Percentiles rank a stretch among this genome's conserved stretches.
phyloP scores from a whole-genome alignment of 1,140 invertebrate species.

The Aplysia californica region DNA sequence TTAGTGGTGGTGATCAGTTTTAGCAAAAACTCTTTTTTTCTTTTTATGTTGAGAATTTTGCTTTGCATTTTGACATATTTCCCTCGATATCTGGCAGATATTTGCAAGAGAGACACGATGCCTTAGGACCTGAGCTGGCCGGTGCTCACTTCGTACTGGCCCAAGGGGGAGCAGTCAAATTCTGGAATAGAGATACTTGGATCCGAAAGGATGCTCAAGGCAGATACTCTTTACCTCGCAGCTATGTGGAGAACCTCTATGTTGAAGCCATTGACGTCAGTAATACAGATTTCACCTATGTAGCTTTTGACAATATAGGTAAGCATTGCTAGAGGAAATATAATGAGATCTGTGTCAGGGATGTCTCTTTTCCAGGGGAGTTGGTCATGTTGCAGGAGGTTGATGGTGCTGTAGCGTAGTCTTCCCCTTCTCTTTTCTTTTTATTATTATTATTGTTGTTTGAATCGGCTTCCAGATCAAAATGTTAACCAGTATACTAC shows the following conservation, averaged over 20 bases:
- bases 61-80: neutral
- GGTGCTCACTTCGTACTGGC: slow-evolving; percentile 19
- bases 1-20: no score
- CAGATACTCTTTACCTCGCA: neutral
- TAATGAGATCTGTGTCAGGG: no score
- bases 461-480: no score
- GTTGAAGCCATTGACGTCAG: slow-evolving; percentile 18
- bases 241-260: neutral
- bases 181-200: slow-evolving; percentile 11
- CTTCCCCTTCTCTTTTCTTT: no score
- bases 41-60: neutral
- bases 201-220: neutral
- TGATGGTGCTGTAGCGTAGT: no score
- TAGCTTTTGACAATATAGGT: slow-evolving; percentile 20
- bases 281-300: slow-evolving; percentile 6
- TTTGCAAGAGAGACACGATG: neutral
- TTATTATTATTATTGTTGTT: no score
- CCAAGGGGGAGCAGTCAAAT: slow-evolving; percentile 20
- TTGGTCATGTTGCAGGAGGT: no score
- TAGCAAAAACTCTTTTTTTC: no score
- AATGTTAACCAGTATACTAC: no score
- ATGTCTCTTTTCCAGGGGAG: no score
- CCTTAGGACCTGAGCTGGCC: slow-evolving; percentile 1
- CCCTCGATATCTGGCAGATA: slow-evolving; percentile 1
- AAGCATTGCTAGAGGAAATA: no score